A percentile compares a stretch with the other conserved stretches of the same genome.
Evolutionary conservation across 2,113 vertebrate genomes (phyloP).

Genomic region (Quiscalus mexicanus): DNA sequence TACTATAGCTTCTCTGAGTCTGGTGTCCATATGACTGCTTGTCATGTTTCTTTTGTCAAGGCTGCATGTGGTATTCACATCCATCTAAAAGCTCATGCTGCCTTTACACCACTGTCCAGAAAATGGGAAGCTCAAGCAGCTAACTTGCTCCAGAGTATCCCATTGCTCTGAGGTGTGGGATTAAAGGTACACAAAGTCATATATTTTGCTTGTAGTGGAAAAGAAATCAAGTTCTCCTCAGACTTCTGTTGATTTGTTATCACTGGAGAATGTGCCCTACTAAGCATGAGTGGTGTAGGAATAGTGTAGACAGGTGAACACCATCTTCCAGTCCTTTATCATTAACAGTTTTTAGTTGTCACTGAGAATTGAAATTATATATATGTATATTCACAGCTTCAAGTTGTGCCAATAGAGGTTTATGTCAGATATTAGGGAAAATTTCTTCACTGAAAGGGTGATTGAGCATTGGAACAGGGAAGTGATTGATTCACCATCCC

Average conservation of each 20-base stretch:
- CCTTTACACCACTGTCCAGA: neutral
- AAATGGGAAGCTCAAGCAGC: neutral
- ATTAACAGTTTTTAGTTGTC: neutral
- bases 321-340: neutral
- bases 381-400: neutral
- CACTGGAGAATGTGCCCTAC: neutral
- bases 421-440: neutral
- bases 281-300: neutral
- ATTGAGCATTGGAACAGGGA: neutral
- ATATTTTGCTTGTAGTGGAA: neutral
- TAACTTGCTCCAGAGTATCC: neutral
- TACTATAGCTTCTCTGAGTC: neutral
- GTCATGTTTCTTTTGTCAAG: neutral
- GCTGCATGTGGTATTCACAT: neutral
- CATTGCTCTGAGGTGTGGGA: neutral
- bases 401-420: rapidly evolving
- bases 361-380: neutral
- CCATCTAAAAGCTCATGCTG: neutral
- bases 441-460: neutral
- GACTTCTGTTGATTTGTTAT: neutral
- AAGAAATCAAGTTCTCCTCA: neutral
- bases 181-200: neutral
- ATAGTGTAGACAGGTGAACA: neutral
- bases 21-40: neutral
- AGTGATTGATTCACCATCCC: neutral